Conservation (phyloP, 2,113 vertebrate species). For the Semnornis frantzii region DNA sequence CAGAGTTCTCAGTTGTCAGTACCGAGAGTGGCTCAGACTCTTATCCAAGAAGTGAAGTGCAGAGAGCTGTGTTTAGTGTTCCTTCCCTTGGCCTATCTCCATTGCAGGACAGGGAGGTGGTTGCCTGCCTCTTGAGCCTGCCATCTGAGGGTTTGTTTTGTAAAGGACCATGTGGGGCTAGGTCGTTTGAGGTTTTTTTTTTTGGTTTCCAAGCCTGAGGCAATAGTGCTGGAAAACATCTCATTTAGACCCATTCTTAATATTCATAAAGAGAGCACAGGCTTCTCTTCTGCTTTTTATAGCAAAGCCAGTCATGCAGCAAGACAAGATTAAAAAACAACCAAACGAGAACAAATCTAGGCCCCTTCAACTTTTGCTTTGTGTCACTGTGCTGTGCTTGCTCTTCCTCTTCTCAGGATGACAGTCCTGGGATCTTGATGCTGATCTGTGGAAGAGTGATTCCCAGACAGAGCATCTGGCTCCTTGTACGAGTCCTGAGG, state of each 20-base stretch:
- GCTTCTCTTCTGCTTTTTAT: background rate
- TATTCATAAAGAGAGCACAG: background rate
- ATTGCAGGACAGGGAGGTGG: conserved; percentile 5
- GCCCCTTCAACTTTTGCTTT: conserved; percentile 18
- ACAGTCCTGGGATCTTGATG: conserved; percentile 65
- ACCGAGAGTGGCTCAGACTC: conserved; percentile 2
- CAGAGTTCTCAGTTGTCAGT: conserved; percentile 17
- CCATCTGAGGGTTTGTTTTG: conserved; percentile 56
- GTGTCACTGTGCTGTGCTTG: background rate
- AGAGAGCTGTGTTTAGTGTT: conserved; percentile 6
- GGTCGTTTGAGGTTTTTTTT: background rate
- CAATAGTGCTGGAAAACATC: conserved; percentile 31
- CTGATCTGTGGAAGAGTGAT: conserved; percentile 34
- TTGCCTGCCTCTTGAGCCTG: conserved; percentile 32
- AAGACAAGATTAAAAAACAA: background rate
- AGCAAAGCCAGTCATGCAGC: background rate
- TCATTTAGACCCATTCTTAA: background rate
- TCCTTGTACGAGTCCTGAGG: conserved; percentile 58
- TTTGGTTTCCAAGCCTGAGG: conserved; percentile 24
- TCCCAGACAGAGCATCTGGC: conserved; percentile 69
- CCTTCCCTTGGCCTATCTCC: conserved; percentile 33
- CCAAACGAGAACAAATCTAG: background rate
- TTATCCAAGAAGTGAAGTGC: conserved; percentile 31
- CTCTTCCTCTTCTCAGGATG: conserved; percentile 29
- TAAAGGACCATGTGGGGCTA: conserved; percentile 4